Evolutionary conservation across 2,797 vertebrate species (phyloP).

Genomic region (Poliocrania exsul): DNA sequence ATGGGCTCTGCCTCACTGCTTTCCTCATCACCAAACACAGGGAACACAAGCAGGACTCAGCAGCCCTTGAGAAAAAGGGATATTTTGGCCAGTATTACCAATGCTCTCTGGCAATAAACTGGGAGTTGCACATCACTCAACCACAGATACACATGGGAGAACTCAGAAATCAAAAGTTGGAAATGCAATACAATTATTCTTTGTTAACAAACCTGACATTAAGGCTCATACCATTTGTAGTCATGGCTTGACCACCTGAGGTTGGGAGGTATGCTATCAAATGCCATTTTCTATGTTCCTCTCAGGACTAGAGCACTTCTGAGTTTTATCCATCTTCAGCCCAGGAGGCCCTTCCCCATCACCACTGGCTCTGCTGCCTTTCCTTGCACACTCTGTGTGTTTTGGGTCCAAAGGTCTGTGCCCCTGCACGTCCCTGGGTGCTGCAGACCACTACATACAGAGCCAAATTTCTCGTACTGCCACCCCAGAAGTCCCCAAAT

Average conservation of each 20-base stretch:
- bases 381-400: rapidly evolving
- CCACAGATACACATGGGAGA: neutral
- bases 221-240: neutral
- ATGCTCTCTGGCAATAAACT: neutral
- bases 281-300: neutral
- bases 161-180: neutral
- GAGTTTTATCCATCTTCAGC: neutral
- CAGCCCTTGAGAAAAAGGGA: neutral
- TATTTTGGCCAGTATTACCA: neutral
- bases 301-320: neutral
- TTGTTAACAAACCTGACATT: neutral
- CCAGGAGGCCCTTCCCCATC: neutral
- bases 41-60: neutral
- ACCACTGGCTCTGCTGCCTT: neutral
- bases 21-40: neutral
- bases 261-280: neutral
- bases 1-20: neutral
- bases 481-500: neutral
- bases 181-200: neutral
- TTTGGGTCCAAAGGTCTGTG: neutral
- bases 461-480: neutral
- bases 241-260: neutral
- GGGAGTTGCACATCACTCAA: neutral
- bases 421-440: neutral
- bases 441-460: neutral